These are phyloP conservation scores for Antedon mediterranea DNA, from an alignment of 53 echinoderm and acorn worm genomes.

Conservation along the genomic window DNA sequence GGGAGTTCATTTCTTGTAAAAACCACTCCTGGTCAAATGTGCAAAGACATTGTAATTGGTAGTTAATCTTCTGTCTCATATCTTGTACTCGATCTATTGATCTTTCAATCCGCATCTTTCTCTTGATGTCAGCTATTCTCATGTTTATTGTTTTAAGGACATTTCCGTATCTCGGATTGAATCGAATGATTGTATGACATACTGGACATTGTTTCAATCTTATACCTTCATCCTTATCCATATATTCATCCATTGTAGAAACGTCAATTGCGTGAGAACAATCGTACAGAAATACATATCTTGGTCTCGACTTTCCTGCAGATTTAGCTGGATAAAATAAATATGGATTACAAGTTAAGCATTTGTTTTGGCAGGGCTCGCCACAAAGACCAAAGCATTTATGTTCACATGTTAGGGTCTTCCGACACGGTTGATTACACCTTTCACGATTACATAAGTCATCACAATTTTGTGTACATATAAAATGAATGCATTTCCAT, in stretches of 20 bases:
- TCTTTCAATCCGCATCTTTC: conserved; percentile 7
- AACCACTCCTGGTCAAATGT: neutral
- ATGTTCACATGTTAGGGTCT: conserved; percentile 52
- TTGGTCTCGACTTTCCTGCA: neutral
- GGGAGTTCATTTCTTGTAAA: neutral
- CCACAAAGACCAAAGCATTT: conserved; percentile 85
- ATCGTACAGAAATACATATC: conserved; percentile 59
- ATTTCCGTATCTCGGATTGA: conserved; percentile 55
- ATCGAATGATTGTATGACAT: conserved; percentile 45
- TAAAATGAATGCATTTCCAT: conserved; percentile 59
- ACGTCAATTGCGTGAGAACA: conserved; percentile 62
- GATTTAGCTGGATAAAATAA: neutral
- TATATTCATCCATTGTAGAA: conserved; percentile 36
- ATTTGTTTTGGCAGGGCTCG: conserved; percentile 65
- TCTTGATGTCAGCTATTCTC: neutral
- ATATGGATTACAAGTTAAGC: conserved; percentile 46
- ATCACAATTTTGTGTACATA: conserved; percentile 24
- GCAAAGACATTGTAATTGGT: neutral
- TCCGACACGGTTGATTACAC: conserved; percentile 10
- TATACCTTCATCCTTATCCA: conserved; percentile 10
- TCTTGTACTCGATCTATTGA: conserved; percentile 19
- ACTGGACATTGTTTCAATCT: conserved; percentile 50
- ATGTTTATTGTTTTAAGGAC: conserved; percentile 25
- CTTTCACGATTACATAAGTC: neutral
- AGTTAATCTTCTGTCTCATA: neutral